phyloP scores from a whole-genome alignment of 2,113 vertebrate genomes.

The Grantiella picta region DNA sequence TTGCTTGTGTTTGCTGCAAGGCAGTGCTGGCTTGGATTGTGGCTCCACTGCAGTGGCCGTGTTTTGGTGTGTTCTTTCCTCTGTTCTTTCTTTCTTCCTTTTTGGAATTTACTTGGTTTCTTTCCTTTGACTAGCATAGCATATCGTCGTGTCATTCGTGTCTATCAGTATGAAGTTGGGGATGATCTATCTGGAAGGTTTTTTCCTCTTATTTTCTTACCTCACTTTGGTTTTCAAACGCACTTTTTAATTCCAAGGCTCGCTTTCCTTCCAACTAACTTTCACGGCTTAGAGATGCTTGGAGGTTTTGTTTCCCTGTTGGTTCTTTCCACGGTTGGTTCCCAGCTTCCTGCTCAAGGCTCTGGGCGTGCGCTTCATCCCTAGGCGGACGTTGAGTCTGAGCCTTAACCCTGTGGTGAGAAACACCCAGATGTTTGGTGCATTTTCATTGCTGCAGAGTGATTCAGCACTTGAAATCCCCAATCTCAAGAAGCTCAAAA shows the following conservation, averaged over 20 bases:
- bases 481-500: background rate
- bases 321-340: conserved; percentile 3
- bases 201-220: conserved; percentile 80
- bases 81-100: background rate
- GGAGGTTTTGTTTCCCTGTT: conserved; percentile 38
- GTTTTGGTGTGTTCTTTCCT: conserved; percentile 50
- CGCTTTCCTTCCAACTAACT: conserved; percentile 81
- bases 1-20: conserved; percentile 1
- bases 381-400: background rate
- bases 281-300: conserved; percentile 68
- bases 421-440: background rate
- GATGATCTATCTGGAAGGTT: conserved; percentile 99
- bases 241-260: conserved; percentile 75
- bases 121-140: conserved; percentile 93
- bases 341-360: conserved; percentile 40
- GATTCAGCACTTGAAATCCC: conserved; percentile 11
- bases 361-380: conserved; percentile 7
- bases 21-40: conserved; percentile 43
- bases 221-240: conserved; percentile 75
- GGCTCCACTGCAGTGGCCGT: background rate
- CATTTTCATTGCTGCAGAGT: conserved; percentile 11
- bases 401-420: conserved; percentile 43
- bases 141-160: conserved; percentile 94
- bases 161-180: conserved; percentile 98
- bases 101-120: conserved; percentile 77